Conservation (phyloP, 2,888 invertebrate genomes). For the Drosophila aldrichi region DNA sequence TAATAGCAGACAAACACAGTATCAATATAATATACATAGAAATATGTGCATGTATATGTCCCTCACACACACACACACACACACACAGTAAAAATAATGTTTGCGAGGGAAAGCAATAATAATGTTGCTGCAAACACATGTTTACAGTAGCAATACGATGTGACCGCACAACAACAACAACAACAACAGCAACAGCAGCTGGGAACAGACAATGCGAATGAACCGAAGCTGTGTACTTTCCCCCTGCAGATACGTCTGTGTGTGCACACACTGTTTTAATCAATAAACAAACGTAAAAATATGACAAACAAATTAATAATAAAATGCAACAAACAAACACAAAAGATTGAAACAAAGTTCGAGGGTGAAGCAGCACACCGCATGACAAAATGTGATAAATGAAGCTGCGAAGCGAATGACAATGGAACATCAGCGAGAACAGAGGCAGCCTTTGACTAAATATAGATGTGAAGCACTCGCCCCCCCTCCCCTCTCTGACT, state of each 20-base stretch:
- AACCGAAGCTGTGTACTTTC: not conserved
- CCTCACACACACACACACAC: slow-evolving; percentile 7
- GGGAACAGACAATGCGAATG: slow-evolving; percentile 41
- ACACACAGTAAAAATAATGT: slow-evolving; percentile 50
- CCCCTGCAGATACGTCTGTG: slow-evolving; percentile 33
- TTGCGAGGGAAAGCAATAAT: slow-evolving; percentile 43
- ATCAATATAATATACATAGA: slow-evolving; percentile 8
- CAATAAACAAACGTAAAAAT: slow-evolving; percentile 81
- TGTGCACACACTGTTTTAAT: slow-evolving; percentile 72
- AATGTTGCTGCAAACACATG: slow-evolving; percentile 73
- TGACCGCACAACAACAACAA: slow-evolving; percentile 36
- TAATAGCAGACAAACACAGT: slow-evolving; percentile 41
- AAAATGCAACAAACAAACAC: slow-evolving; percentile 68
- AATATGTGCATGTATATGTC: not conserved
- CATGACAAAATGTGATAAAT: slow-evolving; percentile 72
- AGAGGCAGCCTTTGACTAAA: slow-evolving; percentile 46
- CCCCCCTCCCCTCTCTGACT: not conserved
- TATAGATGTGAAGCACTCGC: slow-evolving; percentile 44
- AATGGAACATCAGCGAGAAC: slow-evolving; percentile 34
- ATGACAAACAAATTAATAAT: slow-evolving; percentile 83
- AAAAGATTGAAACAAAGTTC: slow-evolving; percentile 34
- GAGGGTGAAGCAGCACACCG: slow-evolving; percentile 30
- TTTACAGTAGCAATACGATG: slow-evolving; percentile 54
- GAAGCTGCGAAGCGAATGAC: slow-evolving; percentile 48
- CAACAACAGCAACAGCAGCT: slow-evolving; percentile 51